Evolutionary conservation across 1,140 invertebrate genomes (phyloP).

Genomic region (Papilio xuthus): DNA sequence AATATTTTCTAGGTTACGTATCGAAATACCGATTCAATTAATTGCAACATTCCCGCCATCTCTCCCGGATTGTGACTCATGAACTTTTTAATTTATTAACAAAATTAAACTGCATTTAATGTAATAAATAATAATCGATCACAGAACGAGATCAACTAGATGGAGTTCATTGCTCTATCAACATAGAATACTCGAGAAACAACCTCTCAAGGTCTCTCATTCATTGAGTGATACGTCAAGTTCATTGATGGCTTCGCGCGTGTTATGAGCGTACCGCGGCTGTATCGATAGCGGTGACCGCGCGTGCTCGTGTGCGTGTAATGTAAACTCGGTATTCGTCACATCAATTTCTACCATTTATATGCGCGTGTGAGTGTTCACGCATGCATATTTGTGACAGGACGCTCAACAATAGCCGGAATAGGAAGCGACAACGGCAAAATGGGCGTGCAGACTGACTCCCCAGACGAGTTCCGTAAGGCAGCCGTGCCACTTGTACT

Average conservation of each 20-base stretch:
- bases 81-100: background rate
- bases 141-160: constrained; percentile 39
- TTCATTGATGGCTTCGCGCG: constrained; percentile 66
- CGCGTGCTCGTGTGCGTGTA: constrained; percentile 38
- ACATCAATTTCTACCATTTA: constrained; percentile 56
- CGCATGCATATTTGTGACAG: constrained; percentile 70
- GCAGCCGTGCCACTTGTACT: constrained; percentile 54
- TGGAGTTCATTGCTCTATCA: constrained; percentile 64
- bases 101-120: background rate
- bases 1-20: constrained; percentile 51
- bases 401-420: constrained; percentile 79
- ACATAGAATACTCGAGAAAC: constrained; percentile 59
- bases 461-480: constrained; percentile 72
- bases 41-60: constrained; percentile 36
- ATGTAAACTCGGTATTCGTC: constrained; percentile 41
- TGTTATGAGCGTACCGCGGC: constrained; percentile 48
- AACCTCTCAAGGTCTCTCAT: constrained; percentile 68
- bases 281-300: constrained; percentile 37
- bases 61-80: constrained; percentile 39
- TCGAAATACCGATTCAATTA: constrained; percentile 39
- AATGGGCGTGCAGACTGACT: constrained; percentile 70
- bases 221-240: constrained; percentile 65
- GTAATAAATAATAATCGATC: constrained; percentile 42
- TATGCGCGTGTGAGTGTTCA: constrained; percentile 63
- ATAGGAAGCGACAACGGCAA: constrained; percentile 75